A percentile compares a stretch with the other conserved stretches of the same genome.
These are phyloP conservation scores for Dilophus febrilis DNA, from an alignment of 2,888 invertebrate species.

Conservation along the genomic window DNA sequence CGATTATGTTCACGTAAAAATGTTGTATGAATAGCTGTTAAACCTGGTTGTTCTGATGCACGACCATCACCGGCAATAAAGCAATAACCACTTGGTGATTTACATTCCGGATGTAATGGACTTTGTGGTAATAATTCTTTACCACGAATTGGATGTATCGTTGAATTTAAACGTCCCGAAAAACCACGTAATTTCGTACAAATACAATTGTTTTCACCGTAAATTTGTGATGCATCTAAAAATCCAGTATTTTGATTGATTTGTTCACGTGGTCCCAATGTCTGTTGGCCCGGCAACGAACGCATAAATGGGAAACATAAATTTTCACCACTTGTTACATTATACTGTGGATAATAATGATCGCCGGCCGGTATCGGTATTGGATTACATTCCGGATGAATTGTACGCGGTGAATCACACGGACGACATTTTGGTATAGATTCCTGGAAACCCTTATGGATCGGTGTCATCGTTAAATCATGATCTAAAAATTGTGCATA, in stretches of 20 bases:
- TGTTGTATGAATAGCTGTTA: slow-evolving; percentile 76
- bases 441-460: slow-evolving; percentile 78
- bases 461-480: slow-evolving; percentile 86
- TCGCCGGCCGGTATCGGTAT: slow-evolving; percentile 79
- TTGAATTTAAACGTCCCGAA: slow-evolving; percentile 68
- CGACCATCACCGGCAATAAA: slow-evolving; percentile 82
- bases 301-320: slow-evolving; percentile 91
- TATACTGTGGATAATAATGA: slow-evolving; percentile 75
- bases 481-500: slow-evolving; percentile 89
- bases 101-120: slow-evolving; percentile 70
- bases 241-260: slow-evolving; percentile 87
- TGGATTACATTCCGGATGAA: slow-evolving; percentile 88
- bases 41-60: slow-evolving; percentile 80
- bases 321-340: slow-evolving; percentile 63
- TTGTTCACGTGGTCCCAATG: slow-evolving; percentile 77
- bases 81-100: slow-evolving; percentile 67
- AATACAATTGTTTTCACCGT: slow-evolving; percentile 78
- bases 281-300: slow-evolving; percentile 79
- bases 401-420: slow-evolving; percentile 72
- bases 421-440: slow-evolving; percentile 79
- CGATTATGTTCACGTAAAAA: slow-evolving; percentile 84
- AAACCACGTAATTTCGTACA: slow-evolving; percentile 58
- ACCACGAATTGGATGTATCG: slow-evolving; percentile 51
- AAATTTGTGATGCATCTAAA: slow-evolving; percentile 72
- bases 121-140: slow-evolving; percentile 68